Percentiles rank a stretch among this genome's conserved stretches.
Conservation (phyloP, 2,888 invertebrate genomes). For the Tipula vernalis region DNA sequence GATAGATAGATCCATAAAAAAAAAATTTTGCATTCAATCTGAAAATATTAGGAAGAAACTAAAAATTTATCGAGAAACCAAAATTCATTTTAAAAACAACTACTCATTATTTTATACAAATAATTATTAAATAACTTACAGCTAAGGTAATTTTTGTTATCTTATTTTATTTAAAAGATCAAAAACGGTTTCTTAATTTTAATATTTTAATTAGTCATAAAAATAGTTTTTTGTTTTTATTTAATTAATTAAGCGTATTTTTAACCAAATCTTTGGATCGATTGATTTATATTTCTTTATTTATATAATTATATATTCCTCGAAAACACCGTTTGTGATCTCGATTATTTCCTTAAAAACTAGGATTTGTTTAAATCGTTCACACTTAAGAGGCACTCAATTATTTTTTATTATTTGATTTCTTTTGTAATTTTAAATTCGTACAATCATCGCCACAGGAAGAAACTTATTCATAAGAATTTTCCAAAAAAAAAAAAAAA, state of each 20-base stretch:
- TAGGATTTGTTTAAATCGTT: not conserved
- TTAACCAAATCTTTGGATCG: conserved; percentile 10
- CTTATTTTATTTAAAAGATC: conserved; percentile 7
- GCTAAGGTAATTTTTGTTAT: not conserved
- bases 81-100: not conserved
- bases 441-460: not conserved
- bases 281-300: conserved; percentile 6
- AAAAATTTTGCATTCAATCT: not conserved
- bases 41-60: not conserved
- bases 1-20: not conserved
- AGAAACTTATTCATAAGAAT: not conserved
- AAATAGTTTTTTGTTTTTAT: conserved; percentile 7
- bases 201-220: conserved; percentile 6
- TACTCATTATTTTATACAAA: not conserved
- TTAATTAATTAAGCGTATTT: conserved; percentile 7
- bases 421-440: not conserved
- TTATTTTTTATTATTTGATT: not conserved
- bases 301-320: not conserved
- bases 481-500: not conserved
- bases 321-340: conserved; percentile 11
- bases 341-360: not conserved
- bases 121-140: not conserved
- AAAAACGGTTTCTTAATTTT: conserved; percentile 7
- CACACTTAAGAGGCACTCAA: conserved; percentile 10
- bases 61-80: not conserved